Conservation (phyloP, 2,797 vertebrate genomes). For the Poeciliopsis turneri region DNA sequence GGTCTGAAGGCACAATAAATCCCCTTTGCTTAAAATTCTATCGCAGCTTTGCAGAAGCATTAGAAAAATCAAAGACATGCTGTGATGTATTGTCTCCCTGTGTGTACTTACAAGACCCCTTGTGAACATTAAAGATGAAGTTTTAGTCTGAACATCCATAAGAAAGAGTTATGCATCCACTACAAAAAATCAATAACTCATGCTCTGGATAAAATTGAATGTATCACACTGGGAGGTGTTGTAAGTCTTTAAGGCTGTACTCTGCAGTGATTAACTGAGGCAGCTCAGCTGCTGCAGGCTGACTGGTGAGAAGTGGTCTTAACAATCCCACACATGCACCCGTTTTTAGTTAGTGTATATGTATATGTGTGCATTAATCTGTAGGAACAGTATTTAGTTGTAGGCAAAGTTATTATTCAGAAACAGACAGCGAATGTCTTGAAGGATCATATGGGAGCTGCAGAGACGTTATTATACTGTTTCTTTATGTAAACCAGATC, state of each 20-base stretch:
- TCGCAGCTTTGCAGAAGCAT: constrained; percentile 27
- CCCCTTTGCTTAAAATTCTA: constrained; percentile 24
- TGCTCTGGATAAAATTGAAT: constrained; percentile 51
- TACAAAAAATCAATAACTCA: constrained; percentile 60
- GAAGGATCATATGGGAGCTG: neutral
- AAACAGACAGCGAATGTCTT: neutral
- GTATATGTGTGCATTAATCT: neutral
- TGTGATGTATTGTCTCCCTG: constrained; percentile 49
- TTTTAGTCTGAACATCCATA: constrained; percentile 53
- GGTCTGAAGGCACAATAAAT: constrained; percentile 21
- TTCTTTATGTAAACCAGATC: neutral
- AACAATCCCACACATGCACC: constrained; percentile 29
- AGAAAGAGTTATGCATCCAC: constrained; percentile 49
- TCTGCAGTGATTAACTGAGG: constrained; percentile 52
- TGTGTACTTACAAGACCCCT: constrained; percentile 47
- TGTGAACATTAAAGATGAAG: constrained; percentile 48
- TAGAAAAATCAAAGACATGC: constrained; percentile 35
- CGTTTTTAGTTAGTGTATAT: neutral
- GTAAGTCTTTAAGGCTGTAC: constrained; percentile 46
- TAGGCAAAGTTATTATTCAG: neutral
- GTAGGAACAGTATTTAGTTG: neutral
- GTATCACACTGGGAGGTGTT: constrained; percentile 52
- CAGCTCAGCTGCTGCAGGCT: constrained; percentile 37
- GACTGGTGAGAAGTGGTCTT: constrained; percentile 42
- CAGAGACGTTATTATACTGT: neutral